Evolutionary conservation across 35 echinoderm and acorn worm species (phyloP).

Genomic region (Ophioderma brevispina): DNA sequence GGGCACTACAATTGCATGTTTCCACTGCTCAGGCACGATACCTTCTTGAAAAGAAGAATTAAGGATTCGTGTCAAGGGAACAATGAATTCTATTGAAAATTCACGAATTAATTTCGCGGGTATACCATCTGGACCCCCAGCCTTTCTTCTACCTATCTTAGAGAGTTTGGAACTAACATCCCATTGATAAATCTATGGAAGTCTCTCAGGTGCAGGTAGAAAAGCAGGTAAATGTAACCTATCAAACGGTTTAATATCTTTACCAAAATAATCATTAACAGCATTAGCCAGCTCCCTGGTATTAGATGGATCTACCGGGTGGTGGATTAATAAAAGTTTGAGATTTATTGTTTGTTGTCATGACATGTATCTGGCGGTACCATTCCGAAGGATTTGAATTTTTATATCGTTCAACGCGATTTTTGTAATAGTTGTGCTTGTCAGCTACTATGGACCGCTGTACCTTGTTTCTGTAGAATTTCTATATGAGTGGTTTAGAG

Average conservation of each 20-base stretch:
- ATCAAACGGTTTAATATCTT: constrained; percentile 13
- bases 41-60: too few species aligned
- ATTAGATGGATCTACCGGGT: constrained; percentile 15
- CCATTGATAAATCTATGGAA: constrained; percentile 25
- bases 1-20: too few species aligned
- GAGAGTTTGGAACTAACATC: constrained; percentile 39
- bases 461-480: constrained; percentile 25
- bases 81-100: constrained; percentile 62
- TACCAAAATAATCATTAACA: constrained; percentile 43
- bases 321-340: constrained; percentile 11
- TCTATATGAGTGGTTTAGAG: constrained; percentile 22
- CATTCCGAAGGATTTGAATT: constrained; percentile 56
- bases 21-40: too few species aligned
- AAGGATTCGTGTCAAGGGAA: constrained; percentile 39
- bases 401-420: constrained; percentile 35
- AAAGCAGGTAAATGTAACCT: constrained; percentile 14
- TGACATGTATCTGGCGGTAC: constrained; percentile 45
- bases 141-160: too few species aligned
- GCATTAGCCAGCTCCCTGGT: constrained; percentile 13
- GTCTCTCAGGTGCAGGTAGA: constrained; percentile 27
- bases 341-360: constrained; percentile 30
- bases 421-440: constrained; percentile 21
- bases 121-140: constrained; percentile 55
- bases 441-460: neutral
- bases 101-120: constrained; percentile 50